Evolutionary conservation across 1,140 invertebrate species (phyloP), one percentile per base, ranked within the genome.

Genomic region (Musca vetustissima): DNA sequence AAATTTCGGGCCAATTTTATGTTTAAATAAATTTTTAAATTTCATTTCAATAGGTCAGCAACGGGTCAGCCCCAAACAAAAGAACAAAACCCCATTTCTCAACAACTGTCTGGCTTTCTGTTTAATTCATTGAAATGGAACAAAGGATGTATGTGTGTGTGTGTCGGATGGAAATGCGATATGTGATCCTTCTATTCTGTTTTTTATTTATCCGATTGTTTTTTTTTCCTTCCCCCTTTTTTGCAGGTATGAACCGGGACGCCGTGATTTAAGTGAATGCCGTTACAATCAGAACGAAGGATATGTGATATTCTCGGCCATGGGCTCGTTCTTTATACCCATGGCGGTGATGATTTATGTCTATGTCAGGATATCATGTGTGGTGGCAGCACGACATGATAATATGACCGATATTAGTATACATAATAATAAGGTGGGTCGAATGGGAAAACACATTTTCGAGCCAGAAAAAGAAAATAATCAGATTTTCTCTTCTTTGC

Each of bases 261-360:
- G 84, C 4, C 82, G 88, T 66, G 87, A 86, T 50, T 84, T 87
- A 68, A 83, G 82, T 6, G 83, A 85, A 59, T 93, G 92, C 76
- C 85, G 88, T 2, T 93, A 93, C 78, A 93, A 92, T 76, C 89
- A 90, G 76, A 93, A 95, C 76, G 87, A 88, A 36, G 92, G 91
- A 2, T 96, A 95, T 83, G 93, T 96, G n/a, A 89, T 97, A 49
- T 97, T 95, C 83, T 82, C 80, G 14, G 92, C 94, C 0, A 91
- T 95, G 86, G 94, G 94, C 0, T 95, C 94, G 0, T 97, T 97
- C 83, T 97, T 96, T 83, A 87, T 97, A 66, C 95, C 95, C 4
- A 90, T 97, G 84, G 85, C 90, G 4, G 92, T 96, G 9, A 96
- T 97, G 91, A 87, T 96, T 28, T 93, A 96, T 77, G 93, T 95